Conservation (phyloP, 2,113 vertebrate genomes). For the Lampris incognitus region DNA sequence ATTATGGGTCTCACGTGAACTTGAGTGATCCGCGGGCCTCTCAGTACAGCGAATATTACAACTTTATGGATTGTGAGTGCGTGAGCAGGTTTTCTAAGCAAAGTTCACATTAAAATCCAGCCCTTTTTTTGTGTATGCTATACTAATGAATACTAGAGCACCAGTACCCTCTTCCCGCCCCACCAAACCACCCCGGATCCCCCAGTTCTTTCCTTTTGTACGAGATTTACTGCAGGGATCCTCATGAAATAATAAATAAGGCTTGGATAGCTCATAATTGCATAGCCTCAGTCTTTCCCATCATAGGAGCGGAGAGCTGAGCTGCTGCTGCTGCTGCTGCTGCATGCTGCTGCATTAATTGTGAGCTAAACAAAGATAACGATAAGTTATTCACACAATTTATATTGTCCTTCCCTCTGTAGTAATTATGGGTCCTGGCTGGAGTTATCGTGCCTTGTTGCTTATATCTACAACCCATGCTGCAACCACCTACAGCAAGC, state of each 20-base stretch:
- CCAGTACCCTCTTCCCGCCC: slow-evolving; percentile 16
- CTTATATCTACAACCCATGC: neutral
- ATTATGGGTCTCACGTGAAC: slow-evolving; percentile 51
- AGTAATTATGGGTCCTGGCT: too few relatives aligned
- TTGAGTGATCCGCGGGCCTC: slow-evolving; percentile 30
- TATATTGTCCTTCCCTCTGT: too few relatives aligned
- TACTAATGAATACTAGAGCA: slow-evolving; percentile 28
- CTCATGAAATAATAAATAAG: slow-evolving; percentile 6
- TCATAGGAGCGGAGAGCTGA: neutral
- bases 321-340: neutral
- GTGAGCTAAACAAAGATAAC: slow-evolving; percentile 1
- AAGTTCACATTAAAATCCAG: slow-evolving; percentile 35
- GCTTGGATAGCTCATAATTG: slow-evolving; percentile 33
- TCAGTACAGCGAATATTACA: neutral
- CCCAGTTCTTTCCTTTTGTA: slow-evolving; percentile 3
- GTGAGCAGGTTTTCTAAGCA: slow-evolving; percentile 24
- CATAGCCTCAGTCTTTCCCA: slow-evolving; percentile 1
- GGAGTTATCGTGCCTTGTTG: neutral
- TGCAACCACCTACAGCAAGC: neutral
- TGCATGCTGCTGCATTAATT: neutral
- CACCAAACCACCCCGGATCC: slow-evolving; percentile 29
- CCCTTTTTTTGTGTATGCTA: slow-evolving; percentile 21
- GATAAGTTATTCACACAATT: slow-evolving; percentile 7
- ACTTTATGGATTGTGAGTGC: slow-evolving; percentile 16
- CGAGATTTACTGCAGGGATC: slow-evolving; percentile 26